Percentiles rank a stretch among this genome's conserved stretches.
phyloP scores from a whole-genome alignment of 1,140 invertebrate genomes.

The Neodiprion lecontei region DNA sequence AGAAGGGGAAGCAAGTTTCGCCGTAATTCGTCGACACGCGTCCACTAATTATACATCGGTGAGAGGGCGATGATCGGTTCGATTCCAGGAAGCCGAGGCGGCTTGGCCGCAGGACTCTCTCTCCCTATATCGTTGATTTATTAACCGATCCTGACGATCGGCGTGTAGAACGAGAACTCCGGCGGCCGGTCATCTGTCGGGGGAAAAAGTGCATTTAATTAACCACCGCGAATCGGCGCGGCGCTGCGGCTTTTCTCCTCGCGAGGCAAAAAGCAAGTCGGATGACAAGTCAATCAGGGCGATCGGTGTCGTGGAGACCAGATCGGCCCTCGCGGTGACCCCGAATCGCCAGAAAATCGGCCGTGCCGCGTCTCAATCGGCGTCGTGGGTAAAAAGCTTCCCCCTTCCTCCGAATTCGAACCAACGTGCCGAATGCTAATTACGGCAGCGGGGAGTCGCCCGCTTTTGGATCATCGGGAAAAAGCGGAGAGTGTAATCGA shows the following conservation, averaged over 20 bases:
- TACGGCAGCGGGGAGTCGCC: conserved; percentile 29
- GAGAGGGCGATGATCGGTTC: conserved; percentile 29
- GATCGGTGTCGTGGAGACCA: conserved; percentile 23
- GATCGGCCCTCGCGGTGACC: too few species aligned
- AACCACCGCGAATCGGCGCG: conserved; percentile 28
- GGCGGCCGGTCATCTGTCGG: conserved; percentile 2
- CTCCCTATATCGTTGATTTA: conserved; percentile 46
- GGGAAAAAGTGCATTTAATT: conserved; percentile 56
- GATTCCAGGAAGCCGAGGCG: conserved; percentile 46
- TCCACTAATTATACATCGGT: conserved; percentile 49
- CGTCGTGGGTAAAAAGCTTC: conserved; percentile 42
- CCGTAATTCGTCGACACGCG: conserved; percentile 28
- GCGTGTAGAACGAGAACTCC: neutral
- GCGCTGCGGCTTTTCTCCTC: too few species aligned
- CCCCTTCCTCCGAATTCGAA: conserved; percentile 15
- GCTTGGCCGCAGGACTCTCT: neutral
- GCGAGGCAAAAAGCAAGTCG: too few species aligned
- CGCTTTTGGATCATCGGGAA: neutral
- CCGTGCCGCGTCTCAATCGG: too few species aligned
- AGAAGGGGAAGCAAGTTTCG: too few species aligned
- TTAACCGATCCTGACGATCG: conserved; percentile 26
- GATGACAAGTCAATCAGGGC: too few species aligned
- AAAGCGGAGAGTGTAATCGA: neutral
- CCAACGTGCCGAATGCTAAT: conserved; percentile 59
- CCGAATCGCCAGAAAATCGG: too few species aligned